Conservation (phyloP, 2,888 invertebrate genomes). For the Cloeon dipterum region DNA sequence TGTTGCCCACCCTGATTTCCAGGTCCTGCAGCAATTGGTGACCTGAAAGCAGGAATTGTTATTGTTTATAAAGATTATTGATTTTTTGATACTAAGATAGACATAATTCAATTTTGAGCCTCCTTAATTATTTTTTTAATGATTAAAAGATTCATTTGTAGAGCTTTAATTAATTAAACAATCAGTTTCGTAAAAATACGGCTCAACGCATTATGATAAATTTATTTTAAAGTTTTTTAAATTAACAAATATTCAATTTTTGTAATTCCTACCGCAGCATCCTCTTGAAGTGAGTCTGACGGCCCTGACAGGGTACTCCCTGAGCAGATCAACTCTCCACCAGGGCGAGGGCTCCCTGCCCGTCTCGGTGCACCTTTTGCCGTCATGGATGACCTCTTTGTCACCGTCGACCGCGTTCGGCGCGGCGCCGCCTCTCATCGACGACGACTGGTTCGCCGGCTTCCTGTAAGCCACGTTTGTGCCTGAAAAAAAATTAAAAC, state of each 20-base stretch:
- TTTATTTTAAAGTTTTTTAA: no score
- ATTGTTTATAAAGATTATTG: constrained; percentile 1
- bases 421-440: constrained; percentile 61
- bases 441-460: constrained; percentile 77
- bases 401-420: constrained; percentile 76
- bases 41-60: constrained; percentile 22
- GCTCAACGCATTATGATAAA: no score
- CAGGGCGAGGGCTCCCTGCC: constrained; percentile 75
- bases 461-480: constrained; percentile 68
- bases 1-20: constrained; percentile 79
- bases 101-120: background rate
- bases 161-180: no score
- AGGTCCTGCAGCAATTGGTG: constrained; percentile 73
- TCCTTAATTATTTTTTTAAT: background rate
- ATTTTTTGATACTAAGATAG: constrained; percentile 4
- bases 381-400: constrained; percentile 60
- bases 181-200: no score
- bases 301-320: constrained; percentile 63
- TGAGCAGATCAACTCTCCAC: constrained; percentile 76
- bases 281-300: constrained; percentile 68
- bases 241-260: background rate
- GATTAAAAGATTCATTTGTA: no score
- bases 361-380: constrained; percentile 71
- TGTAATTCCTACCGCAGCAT: constrained; percentile 37
- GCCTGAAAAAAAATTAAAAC: constrained; percentile 23